Percentiles rank a stretch among this genome's conserved stretches.
These are phyloP conservation scores for Pangasius mekongensis DNA, from an alignment of 2,797 vertebrate genomes.

Conservation along the genomic window DNA sequence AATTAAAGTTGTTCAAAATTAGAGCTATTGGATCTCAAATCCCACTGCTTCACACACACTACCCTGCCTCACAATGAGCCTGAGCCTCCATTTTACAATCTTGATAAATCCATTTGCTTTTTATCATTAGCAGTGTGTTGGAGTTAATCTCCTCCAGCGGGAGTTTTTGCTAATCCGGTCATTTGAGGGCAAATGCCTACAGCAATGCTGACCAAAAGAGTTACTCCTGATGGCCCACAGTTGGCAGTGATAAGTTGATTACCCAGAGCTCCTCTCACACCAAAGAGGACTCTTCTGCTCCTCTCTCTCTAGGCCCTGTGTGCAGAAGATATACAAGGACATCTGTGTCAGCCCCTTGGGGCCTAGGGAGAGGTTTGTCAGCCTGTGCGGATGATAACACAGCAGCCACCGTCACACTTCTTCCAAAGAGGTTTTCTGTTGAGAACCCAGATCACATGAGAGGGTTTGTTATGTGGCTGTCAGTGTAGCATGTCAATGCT, in stretches of 20 bases:
- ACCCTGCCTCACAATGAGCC: background rate
- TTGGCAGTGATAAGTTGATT: slow-evolving; percentile 40
- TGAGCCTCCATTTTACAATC: background rate
- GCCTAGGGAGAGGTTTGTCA: slow-evolving; percentile 71
- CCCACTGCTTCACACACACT: background rate
- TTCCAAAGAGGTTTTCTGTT: slow-evolving; percentile 71
- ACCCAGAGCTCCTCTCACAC: slow-evolving; percentile 23
- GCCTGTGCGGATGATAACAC: slow-evolving; percentile 75
- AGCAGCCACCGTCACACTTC: slow-evolving; percentile 70
- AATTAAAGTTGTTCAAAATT: background rate
- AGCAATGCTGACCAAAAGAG: slow-evolving; percentile 10
- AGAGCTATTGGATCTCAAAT: background rate
- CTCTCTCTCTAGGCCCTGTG: slow-evolving; percentile 36
- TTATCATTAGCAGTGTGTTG: slow-evolving; percentile 29
- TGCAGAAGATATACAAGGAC: slow-evolving; percentile 68
- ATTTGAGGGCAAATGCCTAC: slow-evolving; percentile 21
- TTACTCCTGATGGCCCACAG: slow-evolving; percentile 7
- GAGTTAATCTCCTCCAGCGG: slow-evolving; percentile 14
- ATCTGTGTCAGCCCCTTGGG: slow-evolving; percentile 62
- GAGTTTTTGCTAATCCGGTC: slow-evolving; percentile 31
- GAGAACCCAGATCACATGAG: slow-evolving; percentile 61
- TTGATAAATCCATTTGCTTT: slow-evolving; percentile 30
- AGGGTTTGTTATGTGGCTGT: slow-evolving; percentile 60
- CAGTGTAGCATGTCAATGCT: slow-evolving; percentile 59
- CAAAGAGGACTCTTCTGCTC: slow-evolving; percentile 22